Evolutionary conservation across 2,797 vertebrate genomes (phyloP).

Genomic region (Ctenopoma kingsleyae): DNA sequence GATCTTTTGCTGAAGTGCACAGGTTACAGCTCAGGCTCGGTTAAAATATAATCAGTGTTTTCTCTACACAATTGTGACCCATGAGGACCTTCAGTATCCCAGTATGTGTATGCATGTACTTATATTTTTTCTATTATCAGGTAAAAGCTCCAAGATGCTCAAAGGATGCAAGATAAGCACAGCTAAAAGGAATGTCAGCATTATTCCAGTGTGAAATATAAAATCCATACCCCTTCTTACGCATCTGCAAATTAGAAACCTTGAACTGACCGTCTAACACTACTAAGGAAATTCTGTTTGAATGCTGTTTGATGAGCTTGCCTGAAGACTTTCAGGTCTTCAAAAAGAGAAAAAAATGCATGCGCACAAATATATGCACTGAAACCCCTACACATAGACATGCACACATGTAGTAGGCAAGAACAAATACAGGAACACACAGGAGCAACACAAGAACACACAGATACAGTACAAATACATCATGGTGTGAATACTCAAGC

Average conservation of each 20-base stretch:
- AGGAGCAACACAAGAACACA: constrained; percentile 44
- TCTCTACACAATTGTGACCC: constrained; percentile 29
- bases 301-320: constrained; percentile 40
- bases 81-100: constrained; percentile 27
- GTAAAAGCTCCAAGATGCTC: constrained; percentile 60
- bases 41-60: constrained; percentile 50
- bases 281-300: constrained; percentile 33
- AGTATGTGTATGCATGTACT: constrained; percentile 15
- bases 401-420: constrained; percentile 4
- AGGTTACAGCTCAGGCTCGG: constrained; percentile 14
- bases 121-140: constrained; percentile 60
- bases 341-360: constrained; percentile 41
- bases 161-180: constrained; percentile 70
- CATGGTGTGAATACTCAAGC: constrained; percentile 51
- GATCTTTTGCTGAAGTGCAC: constrained; percentile 30
- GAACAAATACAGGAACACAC: constrained; percentile 30
- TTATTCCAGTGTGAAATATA: constrained; percentile 55
- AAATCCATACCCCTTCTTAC: constrained; percentile 65
- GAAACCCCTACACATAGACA: constrained; percentile 18
- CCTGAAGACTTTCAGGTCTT: constrained; percentile 33
- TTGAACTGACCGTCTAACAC: constrained; percentile 62
- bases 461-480: constrained; percentile 55
- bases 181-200: constrained; percentile 71
- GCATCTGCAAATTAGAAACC: constrained; percentile 73
- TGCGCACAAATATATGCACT: constrained; percentile 21